Base-by-base conservation (phyloP, 2,113 vertebrate genomes). In the Ceyx melanurus region DNA sequence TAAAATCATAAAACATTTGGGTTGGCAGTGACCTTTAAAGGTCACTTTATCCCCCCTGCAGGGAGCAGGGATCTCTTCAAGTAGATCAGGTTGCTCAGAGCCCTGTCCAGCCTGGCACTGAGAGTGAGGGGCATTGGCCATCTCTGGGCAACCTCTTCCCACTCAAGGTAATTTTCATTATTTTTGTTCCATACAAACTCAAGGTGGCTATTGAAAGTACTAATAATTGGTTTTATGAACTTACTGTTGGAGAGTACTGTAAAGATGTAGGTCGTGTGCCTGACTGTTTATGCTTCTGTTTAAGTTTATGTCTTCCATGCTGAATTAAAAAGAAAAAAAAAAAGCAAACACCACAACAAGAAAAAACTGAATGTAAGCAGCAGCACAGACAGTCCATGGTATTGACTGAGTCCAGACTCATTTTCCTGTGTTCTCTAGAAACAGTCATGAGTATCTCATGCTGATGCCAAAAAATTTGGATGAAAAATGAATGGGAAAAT, bases 391-490 rank as follows among this genome's bases (percentile, higher is more conserved):
- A 50, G 50, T 60, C 26, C 35, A 61, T 28, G 61, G 54, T 35
- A 87, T 1, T 40, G 17, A 77, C 3, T 7, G 43, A 77, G 33
- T 86, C 37, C 46, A 77, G 31, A 26, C 0, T 5, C 11, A 4
- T 45, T 81, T 77, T 50, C 19, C 48, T 60, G 22, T 11, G 8
- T 37, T 66, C 13, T 90, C 40, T 92, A 40, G 68, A 78, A 90
- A 73, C 0, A 0, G 10, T 67, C 40, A 16, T 22, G 37, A 83
- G 35, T 31, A 61, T 62, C 26, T 46, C 2, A 3, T 43, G n/a
- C 7, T 71, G 40, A 40, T 93, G 15, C 26, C 19, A 45, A 61
- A 88, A 65, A 81, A 6, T 82, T 82, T 23, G 72, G 48, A 65
- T 60, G 35, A 31, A 79, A 67, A 82, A 58, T 15, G 75, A 4